Conservation (phyloP, 2,113 vertebrate species). For the Archilochus colubris region DNA sequence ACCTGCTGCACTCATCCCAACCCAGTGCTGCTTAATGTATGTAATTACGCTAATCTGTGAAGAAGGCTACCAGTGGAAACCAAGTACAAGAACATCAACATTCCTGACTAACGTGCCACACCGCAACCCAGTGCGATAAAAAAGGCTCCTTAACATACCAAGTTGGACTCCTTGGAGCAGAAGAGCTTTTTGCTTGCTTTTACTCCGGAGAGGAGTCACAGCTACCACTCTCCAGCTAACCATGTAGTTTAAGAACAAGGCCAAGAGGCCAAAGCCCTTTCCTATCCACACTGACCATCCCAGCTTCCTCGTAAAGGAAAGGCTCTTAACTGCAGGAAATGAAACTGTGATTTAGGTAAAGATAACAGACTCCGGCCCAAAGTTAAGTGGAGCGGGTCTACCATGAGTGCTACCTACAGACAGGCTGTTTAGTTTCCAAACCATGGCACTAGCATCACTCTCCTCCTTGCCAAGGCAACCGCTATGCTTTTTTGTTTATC, state of each 20-base stretch:
- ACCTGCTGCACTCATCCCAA: not conserved
- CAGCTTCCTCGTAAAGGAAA: not conserved
- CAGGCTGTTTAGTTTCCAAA: fast-evolving
- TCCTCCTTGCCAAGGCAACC: not conserved
- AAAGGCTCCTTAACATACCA: conserved; percentile 1
- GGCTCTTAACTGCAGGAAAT: conserved; percentile 24
- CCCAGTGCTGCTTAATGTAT: not conserved
- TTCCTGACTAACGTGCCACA: conserved; percentile 23
- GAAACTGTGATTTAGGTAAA: not conserved
- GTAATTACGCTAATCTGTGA: conserved; percentile 22
- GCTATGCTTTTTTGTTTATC: not conserved
- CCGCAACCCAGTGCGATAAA: not conserved
- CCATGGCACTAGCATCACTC: not conserved
- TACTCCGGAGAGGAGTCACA: not conserved
- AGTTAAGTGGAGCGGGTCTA: not conserved
- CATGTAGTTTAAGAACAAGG: fast-evolving
- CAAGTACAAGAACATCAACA: conserved; percentile 48
- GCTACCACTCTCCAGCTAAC: not conserved
- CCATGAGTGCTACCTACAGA: not conserved
- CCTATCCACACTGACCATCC: fast-evolving
- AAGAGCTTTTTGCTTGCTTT: not conserved
- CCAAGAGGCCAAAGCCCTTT: not conserved
- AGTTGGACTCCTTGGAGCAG: not conserved
- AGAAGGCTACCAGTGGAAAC: conserved; percentile 52
- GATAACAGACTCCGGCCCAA: not conserved